phyloP scores from a whole-genome alignment of 2,113 vertebrate species.

The Pituophis catenifer region DNA sequence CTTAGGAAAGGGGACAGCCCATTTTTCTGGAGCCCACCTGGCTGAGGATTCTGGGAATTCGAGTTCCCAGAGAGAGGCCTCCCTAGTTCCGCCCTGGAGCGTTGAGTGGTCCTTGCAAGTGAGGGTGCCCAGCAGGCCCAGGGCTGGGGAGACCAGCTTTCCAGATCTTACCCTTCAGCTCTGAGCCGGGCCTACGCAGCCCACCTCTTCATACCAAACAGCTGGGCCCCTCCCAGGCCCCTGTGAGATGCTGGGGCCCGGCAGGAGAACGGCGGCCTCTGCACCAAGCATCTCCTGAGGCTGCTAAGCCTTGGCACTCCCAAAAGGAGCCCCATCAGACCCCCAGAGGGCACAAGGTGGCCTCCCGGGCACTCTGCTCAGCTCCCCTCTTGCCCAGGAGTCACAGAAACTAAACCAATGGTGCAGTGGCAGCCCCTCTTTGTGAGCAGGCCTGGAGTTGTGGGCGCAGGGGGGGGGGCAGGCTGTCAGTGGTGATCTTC shows the following conservation, averaged over 20 bases:
- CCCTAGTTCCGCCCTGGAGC: background rate
- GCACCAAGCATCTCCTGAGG: background rate
- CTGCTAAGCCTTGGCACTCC: background rate
- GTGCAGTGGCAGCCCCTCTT: background rate
- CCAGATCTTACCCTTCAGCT: background rate
- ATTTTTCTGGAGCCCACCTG: background rate
- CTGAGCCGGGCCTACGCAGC: background rate
- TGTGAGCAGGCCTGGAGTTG: background rate
- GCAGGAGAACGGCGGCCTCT: background rate
- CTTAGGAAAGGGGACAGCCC: background rate
- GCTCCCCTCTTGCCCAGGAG: background rate
- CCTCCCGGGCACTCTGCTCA: background rate
- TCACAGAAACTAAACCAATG: fast-evolving
- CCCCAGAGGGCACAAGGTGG: background rate
- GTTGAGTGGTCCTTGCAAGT: background rate
- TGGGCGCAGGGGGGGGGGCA: too few relatives aligned
- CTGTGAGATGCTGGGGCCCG: background rate
- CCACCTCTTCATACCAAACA: background rate
- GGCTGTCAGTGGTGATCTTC: too few relatives aligned
- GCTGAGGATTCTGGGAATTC: background rate
- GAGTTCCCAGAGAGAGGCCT: too few relatives aligned
- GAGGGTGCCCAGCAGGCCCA: constrained; percentile 8
- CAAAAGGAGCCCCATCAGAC: background rate
- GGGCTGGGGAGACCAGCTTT: background rate
- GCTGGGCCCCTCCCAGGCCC: background rate